These are phyloP conservation scores for Onychostoma macrolepis DNA, from an alignment of 2,113 vertebrate genomes.

Conservation along the genomic window DNA sequence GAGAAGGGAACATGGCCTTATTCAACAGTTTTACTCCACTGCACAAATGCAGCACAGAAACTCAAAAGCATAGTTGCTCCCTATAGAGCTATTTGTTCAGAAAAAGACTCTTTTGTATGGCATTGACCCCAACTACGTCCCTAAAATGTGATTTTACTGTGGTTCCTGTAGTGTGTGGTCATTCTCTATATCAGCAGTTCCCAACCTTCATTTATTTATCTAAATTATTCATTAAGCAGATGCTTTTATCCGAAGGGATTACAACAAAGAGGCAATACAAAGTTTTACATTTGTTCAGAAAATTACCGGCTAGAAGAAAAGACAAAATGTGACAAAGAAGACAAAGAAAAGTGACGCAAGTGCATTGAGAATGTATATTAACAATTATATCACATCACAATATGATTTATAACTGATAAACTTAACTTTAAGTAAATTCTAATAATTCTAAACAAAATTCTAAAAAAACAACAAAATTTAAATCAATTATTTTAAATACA, in stretches of 20 bases:
- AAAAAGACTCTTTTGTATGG: background rate
- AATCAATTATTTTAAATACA: background rate
- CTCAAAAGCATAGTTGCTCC: slow-evolving; percentile 4
- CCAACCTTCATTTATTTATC: background rate
- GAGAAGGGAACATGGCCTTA: background rate
- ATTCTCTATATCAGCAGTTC: background rate
- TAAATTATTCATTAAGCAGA: background rate
- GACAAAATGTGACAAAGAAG: no score
- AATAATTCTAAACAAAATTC: background rate
- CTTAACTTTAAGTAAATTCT: background rate
- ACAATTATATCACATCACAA: background rate
- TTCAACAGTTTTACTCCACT: slow-evolving; percentile 29
- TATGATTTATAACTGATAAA: background rate
- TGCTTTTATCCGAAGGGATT: background rate
- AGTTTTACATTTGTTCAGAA: background rate
- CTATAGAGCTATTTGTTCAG: background rate
- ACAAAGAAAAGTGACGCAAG: background rate
- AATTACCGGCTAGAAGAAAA: background rate
- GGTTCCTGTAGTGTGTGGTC: background rate
- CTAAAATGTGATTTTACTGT: background rate
- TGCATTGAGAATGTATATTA: background rate
- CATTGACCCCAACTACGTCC: background rate
- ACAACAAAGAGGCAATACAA: background rate
- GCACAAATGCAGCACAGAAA: background rate
- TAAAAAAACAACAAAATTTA: background rate